Conservation (phyloP, 2,113 vertebrate species). For the Brachyhypopomus gauderio region DNA sequence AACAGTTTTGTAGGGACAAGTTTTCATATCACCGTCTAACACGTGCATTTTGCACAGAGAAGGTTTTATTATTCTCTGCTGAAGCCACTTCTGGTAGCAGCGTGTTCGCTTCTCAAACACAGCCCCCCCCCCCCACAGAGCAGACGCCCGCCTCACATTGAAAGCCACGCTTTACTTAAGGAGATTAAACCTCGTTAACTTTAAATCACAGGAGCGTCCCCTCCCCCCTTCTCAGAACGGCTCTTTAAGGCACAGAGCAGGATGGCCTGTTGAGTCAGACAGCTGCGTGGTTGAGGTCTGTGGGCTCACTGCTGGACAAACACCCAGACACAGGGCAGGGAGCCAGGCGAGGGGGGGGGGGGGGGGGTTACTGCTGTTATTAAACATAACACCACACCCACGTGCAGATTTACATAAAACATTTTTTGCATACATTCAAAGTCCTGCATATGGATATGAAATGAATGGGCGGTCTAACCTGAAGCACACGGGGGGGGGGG, state of each 20-base stretch:
- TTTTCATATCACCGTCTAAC: no score
- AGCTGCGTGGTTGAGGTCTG: slow-evolving; percentile 45
- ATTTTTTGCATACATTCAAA: slow-evolving; percentile 23
- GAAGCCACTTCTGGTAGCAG: no score
- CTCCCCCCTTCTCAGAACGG: slow-evolving; percentile 60
- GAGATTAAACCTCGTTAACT: slow-evolving; percentile 73
- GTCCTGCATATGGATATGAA: background rate
- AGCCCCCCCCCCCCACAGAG: background rate
- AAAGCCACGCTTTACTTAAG: slow-evolving; percentile 72
- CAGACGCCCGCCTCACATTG: slow-evolving; percentile 72
- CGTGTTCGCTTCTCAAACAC: background rate
- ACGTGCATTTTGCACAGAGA: no score
- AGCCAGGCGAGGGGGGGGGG: no score
- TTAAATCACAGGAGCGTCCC: slow-evolving; percentile 48
- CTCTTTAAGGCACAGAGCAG: slow-evolving; percentile 51
- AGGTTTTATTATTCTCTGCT: no score
- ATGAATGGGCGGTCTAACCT: background rate
- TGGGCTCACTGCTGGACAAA: background rate
- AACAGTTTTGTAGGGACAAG: no score
- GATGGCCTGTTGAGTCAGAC: slow-evolving; percentile 64
- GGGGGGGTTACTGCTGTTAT: no score
- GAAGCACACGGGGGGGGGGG: background rate
- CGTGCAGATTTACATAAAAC: slow-evolving; percentile 16
- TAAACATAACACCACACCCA: background rate
- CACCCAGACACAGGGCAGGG: no score